phyloP scores from a whole-genome alignment of 2,888 invertebrate species.

The Catocala sponsa region DNA sequence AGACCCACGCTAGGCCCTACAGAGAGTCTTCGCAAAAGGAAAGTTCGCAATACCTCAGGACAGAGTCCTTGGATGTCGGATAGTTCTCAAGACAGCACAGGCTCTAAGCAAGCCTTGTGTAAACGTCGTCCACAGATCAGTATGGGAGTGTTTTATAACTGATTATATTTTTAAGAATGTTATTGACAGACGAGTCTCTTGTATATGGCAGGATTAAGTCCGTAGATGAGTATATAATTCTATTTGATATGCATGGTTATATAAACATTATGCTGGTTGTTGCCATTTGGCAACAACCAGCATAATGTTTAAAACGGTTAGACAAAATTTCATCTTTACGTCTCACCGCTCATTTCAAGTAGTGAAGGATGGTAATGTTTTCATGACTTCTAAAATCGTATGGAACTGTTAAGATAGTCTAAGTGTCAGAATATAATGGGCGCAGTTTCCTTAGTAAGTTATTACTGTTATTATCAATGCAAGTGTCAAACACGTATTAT shows the following conservation, averaged over 20 bases:
- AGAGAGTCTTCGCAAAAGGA: conserved; percentile 90
- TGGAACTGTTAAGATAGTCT: neutral
- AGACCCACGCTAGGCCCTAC: conserved; percentile 91
- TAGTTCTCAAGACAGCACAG: conserved; percentile 81
- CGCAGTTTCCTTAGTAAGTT: conserved; percentile 1
- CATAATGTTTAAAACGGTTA: neutral
- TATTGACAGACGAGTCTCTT: too few species aligned
- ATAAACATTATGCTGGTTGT: too few species aligned
- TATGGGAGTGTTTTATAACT: conserved; percentile 84
- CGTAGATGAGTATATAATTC: neutral
- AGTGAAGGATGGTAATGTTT: too few species aligned
- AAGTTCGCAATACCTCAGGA: conserved; percentile 82
- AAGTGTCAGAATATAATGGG: neutral
- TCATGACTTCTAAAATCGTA: too few species aligned
- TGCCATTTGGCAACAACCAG: conserved; percentile 16
- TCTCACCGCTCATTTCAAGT: neutral
- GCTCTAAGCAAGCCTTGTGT: conserved; percentile 75
- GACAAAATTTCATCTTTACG: neutral
- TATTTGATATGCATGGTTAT: too few species aligned
- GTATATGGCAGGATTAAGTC: too few species aligned
- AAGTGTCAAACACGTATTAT: conserved; percentile 1
- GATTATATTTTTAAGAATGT: conserved; percentile 15
- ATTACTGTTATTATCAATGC: neutral
- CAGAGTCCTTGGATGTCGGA: conserved; percentile 85
- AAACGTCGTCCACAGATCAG: conserved; percentile 83